Percentiles rank a stretch among this genome's conserved stretches.
Conservation (phyloP, 2,113 vertebrate genomes). For the Clupea harengus region DNA sequence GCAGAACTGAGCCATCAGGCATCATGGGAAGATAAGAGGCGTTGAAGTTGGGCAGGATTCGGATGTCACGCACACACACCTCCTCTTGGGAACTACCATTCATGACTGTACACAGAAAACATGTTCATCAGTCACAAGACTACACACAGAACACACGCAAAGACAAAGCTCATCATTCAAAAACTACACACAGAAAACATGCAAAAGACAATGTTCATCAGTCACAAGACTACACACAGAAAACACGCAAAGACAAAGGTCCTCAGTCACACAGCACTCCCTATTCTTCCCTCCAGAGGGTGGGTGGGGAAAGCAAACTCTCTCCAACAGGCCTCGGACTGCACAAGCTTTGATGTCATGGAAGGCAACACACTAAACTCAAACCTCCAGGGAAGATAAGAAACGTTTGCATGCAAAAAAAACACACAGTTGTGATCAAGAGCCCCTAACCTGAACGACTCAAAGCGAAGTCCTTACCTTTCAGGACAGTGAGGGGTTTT, state of each 20-base stretch:
- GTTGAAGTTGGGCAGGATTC: slow-evolving; percentile 85
- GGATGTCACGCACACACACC: slow-evolving; percentile 77
- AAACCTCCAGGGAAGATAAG: neutral
- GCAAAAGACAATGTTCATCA: slow-evolving; percentile 7
- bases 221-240: slow-evolving; percentile 78
- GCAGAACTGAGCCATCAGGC: slow-evolving; percentile 85
- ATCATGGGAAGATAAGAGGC: slow-evolving; percentile 86
- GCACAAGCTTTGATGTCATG: neutral
- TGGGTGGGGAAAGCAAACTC: neutral
- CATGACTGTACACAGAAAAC: slow-evolving; percentile 67
- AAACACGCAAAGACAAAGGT: neutral
- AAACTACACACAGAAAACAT: slow-evolving; percentile 61
- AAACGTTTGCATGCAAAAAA: neutral
- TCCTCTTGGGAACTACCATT: slow-evolving; percentile 83
- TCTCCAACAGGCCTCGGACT: neutral
- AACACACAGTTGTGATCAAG: neutral
- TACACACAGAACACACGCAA: neutral
- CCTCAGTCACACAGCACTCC: neutral
- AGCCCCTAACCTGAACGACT: neutral
- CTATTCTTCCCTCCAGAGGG: neutral
- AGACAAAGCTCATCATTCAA: slow-evolving; percentile 63
- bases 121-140: neutral
- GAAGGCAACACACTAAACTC: neutral
- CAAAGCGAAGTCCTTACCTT: slow-evolving; percentile 66
- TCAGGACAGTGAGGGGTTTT: slow-evolving; percentile 81